phyloP scores from a whole-genome alignment of 2,113 vertebrate genomes.

The Phyllostomus hastatus region DNA sequence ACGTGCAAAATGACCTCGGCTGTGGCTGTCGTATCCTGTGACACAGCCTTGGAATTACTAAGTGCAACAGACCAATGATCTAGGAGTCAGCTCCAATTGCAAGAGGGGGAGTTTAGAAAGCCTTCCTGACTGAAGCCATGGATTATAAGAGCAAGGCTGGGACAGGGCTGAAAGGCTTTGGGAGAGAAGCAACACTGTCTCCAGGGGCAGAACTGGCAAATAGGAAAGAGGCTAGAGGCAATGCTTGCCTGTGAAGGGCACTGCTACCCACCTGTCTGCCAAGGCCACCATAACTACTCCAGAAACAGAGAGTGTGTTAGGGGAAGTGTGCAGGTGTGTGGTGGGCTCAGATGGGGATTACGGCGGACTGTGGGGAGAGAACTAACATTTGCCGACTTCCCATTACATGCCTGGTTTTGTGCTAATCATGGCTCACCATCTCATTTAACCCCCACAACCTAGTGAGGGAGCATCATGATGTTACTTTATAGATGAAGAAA shows the following conservation, averaged over 20 bases:
- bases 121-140: neutral
- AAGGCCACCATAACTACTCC: neutral
- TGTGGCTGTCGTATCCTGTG: neutral
- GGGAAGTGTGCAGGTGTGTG: neutral
- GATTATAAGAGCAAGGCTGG: neutral
- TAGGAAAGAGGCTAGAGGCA: neutral
- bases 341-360: neutral
- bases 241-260: neutral
- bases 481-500: neutral
- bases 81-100: neutral
- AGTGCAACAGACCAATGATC: neutral
- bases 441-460: neutral
- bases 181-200: neutral
- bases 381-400: neutral
- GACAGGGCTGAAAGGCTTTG: neutral
- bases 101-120: neutral
- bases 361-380: neutral
- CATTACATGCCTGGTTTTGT: neutral
- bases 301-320: neutral
- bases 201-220: neutral
- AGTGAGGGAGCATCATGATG: neutral
- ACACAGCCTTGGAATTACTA: slow-evolving; percentile 29
- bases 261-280: neutral
- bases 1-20: neutral
- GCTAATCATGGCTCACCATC: neutral